These are phyloP conservation scores for Lota lota DNA, from an alignment of 2,113 vertebrate species.

Conservation along the genomic window DNA sequence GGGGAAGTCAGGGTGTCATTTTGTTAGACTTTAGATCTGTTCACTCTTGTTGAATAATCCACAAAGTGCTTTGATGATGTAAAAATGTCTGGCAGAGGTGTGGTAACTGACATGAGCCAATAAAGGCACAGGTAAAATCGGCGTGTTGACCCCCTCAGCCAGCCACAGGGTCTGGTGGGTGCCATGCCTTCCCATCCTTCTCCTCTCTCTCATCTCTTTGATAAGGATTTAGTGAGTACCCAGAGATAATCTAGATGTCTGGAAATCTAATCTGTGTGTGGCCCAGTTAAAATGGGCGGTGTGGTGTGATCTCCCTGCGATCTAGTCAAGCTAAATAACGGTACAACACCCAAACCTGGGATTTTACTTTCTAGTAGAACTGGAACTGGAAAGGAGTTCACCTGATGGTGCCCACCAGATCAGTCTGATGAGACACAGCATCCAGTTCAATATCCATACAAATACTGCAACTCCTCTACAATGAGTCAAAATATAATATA, in stretches of 20 bases:
- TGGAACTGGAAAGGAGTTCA: background rate
- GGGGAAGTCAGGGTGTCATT: background rate
- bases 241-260: constrained; percentile 20
- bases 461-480: background rate
- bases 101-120: no score
- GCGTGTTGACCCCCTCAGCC: constrained; percentile 13
- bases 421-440: background rate
- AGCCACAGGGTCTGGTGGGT: background rate
- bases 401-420: constrained; percentile 2
- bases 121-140: constrained; percentile 4
- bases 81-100: background rate
- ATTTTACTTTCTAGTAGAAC: constrained; percentile 1
- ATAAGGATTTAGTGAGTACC: constrained; percentile 24
- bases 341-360: background rate
- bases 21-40: constrained; percentile 14
- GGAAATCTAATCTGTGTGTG: constrained; percentile 32
- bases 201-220: background rate
- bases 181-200: background rate
- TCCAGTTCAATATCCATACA: background rate
- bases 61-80: constrained; percentile 2
- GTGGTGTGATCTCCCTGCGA: constrained; percentile 32
- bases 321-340: background rate
- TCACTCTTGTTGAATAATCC: constrained; percentile 13
- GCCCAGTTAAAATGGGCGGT: background rate
- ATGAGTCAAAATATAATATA: no score